Conservation (phyloP, 2,888 invertebrate species). For the Lepeophtheirus nordmannii region DNA sequence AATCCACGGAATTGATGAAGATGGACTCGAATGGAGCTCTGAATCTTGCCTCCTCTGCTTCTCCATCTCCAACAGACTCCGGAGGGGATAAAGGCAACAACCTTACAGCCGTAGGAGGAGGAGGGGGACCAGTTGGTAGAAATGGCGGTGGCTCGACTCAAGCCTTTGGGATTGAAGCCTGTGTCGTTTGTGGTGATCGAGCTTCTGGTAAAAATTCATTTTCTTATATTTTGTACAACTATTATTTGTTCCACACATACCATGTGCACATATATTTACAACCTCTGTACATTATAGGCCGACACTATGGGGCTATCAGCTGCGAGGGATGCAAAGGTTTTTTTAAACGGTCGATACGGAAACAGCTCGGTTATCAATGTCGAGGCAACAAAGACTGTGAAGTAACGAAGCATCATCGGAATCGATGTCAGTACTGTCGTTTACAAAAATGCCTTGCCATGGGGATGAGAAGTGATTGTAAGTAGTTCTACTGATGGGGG, state of each 20-base stretch:
- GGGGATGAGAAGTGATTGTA: constrained; percentile 99
- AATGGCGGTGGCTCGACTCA: constrained; percentile 32
- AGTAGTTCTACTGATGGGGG: constrained; percentile 36
- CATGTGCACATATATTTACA: constrained; percentile 24
- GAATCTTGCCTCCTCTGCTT: constrained; percentile 8
- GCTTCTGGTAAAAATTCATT: constrained; percentile 51
- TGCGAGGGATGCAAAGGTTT: constrained; percentile 96
- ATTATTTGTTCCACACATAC: not conserved
- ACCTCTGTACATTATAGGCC: too few relatives aligned
- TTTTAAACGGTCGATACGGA: constrained; percentile 91
- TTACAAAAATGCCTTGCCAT: constrained; percentile 91
- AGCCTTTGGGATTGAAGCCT: constrained; percentile 59
- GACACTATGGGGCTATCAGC: constrained; percentile 78
- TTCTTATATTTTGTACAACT: not conserved
- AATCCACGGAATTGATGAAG: not conserved
- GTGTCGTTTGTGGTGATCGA: constrained; percentile 87
- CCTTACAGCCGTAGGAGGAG: not conserved
- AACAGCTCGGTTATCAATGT: constrained; percentile 91
- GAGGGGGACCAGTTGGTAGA: too few relatives aligned
- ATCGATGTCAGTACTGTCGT: constrained; percentile 93
- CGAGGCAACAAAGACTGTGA: constrained; percentile 90
- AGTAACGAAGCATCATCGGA: constrained; percentile 94
- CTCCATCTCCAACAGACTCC: not conserved
- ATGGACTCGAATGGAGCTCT: constrained; percentile 21
- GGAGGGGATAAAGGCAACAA: not conserved